Percentiles rank a stretch among this genome's conserved stretches.
Evolutionary conservation across 2,888 invertebrate genomes (phyloP).

Genomic region (Drosophila affinis): DNA sequence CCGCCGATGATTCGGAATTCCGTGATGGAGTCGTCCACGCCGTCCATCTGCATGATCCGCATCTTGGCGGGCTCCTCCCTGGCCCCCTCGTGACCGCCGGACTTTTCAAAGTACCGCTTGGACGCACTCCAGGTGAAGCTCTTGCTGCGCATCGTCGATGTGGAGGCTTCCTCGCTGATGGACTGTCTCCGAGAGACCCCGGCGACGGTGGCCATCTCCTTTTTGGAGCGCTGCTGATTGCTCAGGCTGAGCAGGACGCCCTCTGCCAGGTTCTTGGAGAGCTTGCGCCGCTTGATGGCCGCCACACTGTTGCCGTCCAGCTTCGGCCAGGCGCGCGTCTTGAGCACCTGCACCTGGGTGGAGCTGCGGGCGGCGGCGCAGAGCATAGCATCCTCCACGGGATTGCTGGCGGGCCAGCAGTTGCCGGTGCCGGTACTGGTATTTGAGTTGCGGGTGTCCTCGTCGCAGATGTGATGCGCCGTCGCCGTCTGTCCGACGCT

Average conservation of each 20-base stretch:
- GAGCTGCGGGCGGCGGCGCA: constrained; percentile 74
- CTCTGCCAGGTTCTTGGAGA: constrained; percentile 84
- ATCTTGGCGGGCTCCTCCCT: constrained; percentile 68
- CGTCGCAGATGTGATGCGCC: constrained; percentile 59
- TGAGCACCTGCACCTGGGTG: constrained; percentile 63
- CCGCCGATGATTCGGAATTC: constrained; percentile 81
- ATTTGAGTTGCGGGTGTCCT: constrained; percentile 78
- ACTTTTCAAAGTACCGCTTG: constrained; percentile 76
- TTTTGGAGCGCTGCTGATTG: constrained; percentile 67
- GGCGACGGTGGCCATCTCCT: constrained; percentile 65
- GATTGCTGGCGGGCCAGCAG: constrained; percentile 75
- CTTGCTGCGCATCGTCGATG: constrained; percentile 66
- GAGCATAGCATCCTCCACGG: constrained; percentile 82
- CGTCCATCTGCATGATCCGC: constrained; percentile 88
- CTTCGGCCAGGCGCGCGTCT: constrained; percentile 68
- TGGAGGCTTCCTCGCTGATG: constrained; percentile 73
- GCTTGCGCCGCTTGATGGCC: constrained; percentile 88
- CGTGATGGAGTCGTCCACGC: constrained; percentile 88
- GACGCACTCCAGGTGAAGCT: constrained; percentile 83
- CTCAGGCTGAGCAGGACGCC: constrained; percentile 81
- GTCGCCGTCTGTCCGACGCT: not conserved
- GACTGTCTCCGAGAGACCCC: constrained; percentile 73
- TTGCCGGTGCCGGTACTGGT: constrained; percentile 54
- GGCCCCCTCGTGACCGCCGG: constrained; percentile 28
- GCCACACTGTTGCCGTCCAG: constrained; percentile 69